These are phyloP conservation scores for Podarcis cretensis DNA, from an alignment of 2,113 vertebrate species.

Conservation along the genomic window DNA sequence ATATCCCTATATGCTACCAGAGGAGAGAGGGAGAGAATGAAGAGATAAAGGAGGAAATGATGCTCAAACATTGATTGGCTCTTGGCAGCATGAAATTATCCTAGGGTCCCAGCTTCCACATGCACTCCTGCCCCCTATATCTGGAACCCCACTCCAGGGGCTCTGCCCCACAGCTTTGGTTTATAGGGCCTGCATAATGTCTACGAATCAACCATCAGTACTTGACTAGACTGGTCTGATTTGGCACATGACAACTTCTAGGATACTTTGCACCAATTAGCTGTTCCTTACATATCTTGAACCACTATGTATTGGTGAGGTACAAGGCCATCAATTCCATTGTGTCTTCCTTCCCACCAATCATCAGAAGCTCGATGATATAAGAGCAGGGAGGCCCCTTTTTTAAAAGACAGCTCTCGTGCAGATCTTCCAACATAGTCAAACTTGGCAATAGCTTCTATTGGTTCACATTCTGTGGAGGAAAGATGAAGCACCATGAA, in stretches of 20 bases:
- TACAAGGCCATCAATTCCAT: constrained; percentile 94
- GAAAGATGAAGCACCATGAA: constrained; percentile 7
- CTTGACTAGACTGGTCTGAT: neutral
- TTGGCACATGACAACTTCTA: neutral
- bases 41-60: neutral
- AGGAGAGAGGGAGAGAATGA: neutral
- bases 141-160: neutral
- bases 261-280: neutral
- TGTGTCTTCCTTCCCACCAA: constrained; percentile 99
- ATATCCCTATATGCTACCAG: no score
- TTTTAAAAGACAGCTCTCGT: constrained; percentile 97
- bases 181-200: neutral
- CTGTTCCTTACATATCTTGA: constrained; percentile 93
- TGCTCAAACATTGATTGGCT: neutral
- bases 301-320: constrained; percentile 99
- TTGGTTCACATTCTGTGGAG: constrained; percentile 91
- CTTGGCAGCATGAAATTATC: neutral
- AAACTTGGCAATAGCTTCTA: constrained; percentile 98
- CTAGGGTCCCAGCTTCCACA: neutral
- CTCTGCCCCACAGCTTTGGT: neutral
- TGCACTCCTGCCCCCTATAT: neutral
- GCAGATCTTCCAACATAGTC: constrained; percentile 95
- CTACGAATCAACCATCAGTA: no score
- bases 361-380: constrained; percentile 97
- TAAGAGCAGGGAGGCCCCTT: constrained; percentile 95